A percentile compares a stretch with the other conserved stretches of the same genome.
Conservation (phyloP, 2,888 invertebrate genomes). For the Melieria crassipennis region DNA sequence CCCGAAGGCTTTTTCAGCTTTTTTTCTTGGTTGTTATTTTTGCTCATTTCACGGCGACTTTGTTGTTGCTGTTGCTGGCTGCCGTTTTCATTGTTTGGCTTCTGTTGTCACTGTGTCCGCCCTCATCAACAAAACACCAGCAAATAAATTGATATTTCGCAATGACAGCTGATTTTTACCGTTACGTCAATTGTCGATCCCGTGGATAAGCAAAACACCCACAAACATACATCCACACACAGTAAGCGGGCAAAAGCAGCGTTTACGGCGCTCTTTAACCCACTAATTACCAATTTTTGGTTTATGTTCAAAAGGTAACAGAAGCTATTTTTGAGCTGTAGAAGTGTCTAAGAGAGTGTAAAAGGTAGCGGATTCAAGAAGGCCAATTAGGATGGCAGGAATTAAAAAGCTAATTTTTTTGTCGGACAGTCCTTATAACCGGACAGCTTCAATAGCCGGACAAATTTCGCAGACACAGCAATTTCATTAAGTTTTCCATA, state of each 20-base stretch:
- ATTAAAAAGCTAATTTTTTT: no score
- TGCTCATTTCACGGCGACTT: not conserved
- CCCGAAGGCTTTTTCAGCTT: no score
- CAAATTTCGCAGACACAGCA: no score
- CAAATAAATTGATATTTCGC: not conserved
- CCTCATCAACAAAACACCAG: not conserved
- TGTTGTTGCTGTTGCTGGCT: not conserved
- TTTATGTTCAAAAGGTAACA: not conserved
- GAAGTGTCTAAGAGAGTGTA: not conserved
- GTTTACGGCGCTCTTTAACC: not conserved
- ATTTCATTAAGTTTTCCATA: no score
- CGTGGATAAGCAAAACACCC: not conserved
- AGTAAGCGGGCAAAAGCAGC: no score
- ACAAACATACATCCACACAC: not conserved
- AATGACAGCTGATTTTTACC: conserved; percentile 2
- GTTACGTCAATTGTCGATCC: not conserved
- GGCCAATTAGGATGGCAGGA: no score
- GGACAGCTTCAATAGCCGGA: no score
- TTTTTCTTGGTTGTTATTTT: not conserved
- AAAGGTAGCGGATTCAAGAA: no score
- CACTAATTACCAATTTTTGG: no score
- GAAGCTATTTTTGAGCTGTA: not conserved
- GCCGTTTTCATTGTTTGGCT: not conserved
- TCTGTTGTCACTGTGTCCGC: not conserved
- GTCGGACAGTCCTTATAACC: no score